Conservation (phyloP, 2,113 vertebrate species). For the Struthidea cinerea region DNA sequence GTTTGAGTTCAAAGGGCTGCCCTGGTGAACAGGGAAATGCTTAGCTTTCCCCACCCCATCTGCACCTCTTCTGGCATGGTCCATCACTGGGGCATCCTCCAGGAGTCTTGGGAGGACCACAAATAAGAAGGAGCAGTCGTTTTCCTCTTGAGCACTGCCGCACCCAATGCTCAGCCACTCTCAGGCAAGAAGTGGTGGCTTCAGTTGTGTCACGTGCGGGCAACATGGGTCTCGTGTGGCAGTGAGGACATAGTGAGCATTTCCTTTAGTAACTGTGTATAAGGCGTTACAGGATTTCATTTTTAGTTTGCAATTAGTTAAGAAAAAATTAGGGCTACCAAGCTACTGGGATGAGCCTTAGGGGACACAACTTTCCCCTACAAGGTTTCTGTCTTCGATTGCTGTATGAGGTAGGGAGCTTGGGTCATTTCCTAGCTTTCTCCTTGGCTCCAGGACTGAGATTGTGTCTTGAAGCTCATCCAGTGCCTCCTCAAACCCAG, state of each 20-base stretch:
- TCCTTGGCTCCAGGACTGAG: not conserved
- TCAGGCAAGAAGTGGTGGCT: not conserved
- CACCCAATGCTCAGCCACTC: rapidly evolving
- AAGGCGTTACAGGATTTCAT: not conserved
- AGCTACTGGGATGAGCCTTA: not conserved
- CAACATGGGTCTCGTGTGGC: not conserved
- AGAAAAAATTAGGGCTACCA: not conserved
- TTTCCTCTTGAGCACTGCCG: not conserved
- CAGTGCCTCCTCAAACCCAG: not conserved
- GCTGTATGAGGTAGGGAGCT: not conserved
- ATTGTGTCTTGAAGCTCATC: not conserved
- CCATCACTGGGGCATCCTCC: too few species aligned
- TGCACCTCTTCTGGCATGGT: not conserved
- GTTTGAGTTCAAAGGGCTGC: not conserved
- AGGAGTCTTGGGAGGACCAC: not conserved
- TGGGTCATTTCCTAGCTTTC: not conserved
- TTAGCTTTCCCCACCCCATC: not conserved
- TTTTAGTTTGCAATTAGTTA: not conserved
- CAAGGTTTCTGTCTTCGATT: not conserved
- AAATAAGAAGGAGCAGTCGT: not conserved
- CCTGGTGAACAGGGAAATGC: not conserved
- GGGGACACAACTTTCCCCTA: not conserved
- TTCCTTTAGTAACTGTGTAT: not conserved
- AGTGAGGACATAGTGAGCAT: not conserved
- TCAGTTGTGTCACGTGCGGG: not conserved